Conservation (phyloP, 2,888 invertebrate species). For the Hirtodrosophila confusa region DNA sequence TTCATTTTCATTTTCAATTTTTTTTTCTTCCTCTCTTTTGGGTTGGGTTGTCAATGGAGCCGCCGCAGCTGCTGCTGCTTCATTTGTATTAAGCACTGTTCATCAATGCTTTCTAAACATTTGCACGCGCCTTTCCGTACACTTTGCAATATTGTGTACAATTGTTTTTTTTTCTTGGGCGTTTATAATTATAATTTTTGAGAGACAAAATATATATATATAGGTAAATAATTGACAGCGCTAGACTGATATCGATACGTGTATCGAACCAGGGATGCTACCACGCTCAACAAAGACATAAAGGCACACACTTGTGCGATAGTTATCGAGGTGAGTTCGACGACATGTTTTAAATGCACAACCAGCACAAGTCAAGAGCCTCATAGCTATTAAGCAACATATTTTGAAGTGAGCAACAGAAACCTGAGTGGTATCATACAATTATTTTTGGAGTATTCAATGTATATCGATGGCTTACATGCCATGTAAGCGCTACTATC, state of each 20-base stretch:
- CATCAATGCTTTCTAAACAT: slow-evolving; percentile 37
- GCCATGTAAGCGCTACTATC: no score
- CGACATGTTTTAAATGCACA: not conserved
- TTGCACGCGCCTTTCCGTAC: slow-evolving; percentile 37
- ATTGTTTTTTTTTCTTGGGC: slow-evolving; percentile 43
- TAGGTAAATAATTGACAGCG: slow-evolving; percentile 62
- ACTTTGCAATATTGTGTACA: slow-evolving; percentile 46
- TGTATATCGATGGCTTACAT: no score
- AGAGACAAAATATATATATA: slow-evolving; percentile 62
- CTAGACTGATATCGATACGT: slow-evolving; percentile 61
- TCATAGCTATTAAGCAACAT: no score
- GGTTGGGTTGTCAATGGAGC: slow-evolving; percentile 79
- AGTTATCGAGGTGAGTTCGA: slow-evolving; percentile 27
- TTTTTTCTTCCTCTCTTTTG: slow-evolving; percentile 61
- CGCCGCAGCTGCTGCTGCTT: slow-evolving; percentile 67
- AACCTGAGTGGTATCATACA: no score
- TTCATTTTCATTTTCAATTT: slow-evolving; percentile 26
- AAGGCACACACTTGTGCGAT: slow-evolving; percentile 17
- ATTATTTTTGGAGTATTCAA: no score
- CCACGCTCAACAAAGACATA: slow-evolving; percentile 24
- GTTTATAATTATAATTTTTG: slow-evolving; percentile 54
- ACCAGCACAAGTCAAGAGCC: no score
- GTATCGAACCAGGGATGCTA: slow-evolving; percentile 55
- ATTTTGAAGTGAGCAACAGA: no score
- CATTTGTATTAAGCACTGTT: slow-evolving; percentile 51